Percentiles rank a stretch among this genome's conserved stretches.
Conservation (phyloP, 64 coral and sea anemone species). For the Actinia equina region DNA sequence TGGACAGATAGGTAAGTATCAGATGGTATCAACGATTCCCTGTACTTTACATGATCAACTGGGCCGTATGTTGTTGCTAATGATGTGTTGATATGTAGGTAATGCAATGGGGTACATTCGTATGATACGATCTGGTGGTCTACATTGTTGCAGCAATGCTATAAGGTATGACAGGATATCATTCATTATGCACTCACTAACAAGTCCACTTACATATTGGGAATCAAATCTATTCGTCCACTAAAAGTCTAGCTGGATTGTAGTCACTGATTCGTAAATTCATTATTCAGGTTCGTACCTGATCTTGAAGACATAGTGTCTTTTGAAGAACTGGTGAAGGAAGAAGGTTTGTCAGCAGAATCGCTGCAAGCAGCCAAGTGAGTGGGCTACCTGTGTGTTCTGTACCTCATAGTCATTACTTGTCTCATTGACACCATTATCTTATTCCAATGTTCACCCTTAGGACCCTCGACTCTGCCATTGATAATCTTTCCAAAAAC, state of each 20-base stretch:
- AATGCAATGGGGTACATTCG: slow-evolving; percentile 96
- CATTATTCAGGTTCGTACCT: slow-evolving; percentile 70
- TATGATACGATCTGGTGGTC: slow-evolving; percentile 93
- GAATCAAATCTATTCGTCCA: too few species aligned
- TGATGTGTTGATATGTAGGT: slow-evolving; percentile 38
- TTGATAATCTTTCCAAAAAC: slow-evolving; percentile 91
- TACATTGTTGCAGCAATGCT: slow-evolving; percentile 90
- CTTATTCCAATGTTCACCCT: background rate
- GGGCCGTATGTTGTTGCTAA: too few species aligned
- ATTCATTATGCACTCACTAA: too few species aligned
- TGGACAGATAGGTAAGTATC: slow-evolving; percentile 74
- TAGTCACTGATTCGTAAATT: background rate
- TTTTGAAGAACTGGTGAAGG: slow-evolving; percentile 91
- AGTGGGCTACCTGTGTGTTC: background rate
- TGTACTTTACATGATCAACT: background rate
- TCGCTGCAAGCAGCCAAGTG: slow-evolving; percentile 71
- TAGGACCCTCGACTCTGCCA: slow-evolving; percentile 83
- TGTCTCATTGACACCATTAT: background rate
- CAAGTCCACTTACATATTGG: too few species aligned
- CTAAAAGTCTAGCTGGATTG: background rate
- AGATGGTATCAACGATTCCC: too few species aligned
- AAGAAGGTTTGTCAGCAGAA: slow-evolving; percentile 73
- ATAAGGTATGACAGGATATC: slow-evolving; percentile 52
- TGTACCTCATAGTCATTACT: background rate
- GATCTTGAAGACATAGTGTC: slow-evolving; percentile 96